Evolutionary conservation across 2,888 invertebrate genomes (phyloP).

Genomic region (Sialis fuliginosa): DNA sequence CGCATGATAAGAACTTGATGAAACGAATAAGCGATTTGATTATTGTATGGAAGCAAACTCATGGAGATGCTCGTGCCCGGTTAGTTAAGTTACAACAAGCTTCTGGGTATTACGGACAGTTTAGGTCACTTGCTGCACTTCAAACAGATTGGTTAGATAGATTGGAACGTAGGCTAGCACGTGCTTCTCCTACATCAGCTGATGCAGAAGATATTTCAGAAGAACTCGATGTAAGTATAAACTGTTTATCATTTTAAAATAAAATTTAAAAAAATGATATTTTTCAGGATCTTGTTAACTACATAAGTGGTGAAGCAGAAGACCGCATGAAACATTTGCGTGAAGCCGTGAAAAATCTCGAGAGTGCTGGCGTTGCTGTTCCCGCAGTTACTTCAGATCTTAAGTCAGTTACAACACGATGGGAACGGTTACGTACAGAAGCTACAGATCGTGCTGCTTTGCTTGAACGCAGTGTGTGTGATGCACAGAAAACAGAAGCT

Average conservation of each 20-base stretch:
- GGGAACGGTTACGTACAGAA: conserved; percentile 51
- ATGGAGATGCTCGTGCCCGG: not conserved
- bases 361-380: conserved; percentile 18
- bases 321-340: conserved; percentile 31
- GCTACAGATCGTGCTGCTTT: conserved; percentile 40
- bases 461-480: conserved; percentile 51
- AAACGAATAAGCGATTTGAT: not conserved
- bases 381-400: conserved; percentile 52
- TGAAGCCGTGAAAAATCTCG: conserved; percentile 29
- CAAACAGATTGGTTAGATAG: conserved; percentile 60
- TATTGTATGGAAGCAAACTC: not conserved
- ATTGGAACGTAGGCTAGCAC: conserved; percentile 54
- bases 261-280: not conserved
- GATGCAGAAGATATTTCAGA: conserved; percentile 89
- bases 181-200: conserved; percentile 48
- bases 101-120: conserved; percentile 59
- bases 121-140: conserved; percentile 58
- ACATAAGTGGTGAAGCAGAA: conserved; percentile 54
- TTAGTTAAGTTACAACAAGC: conserved; percentile 46
- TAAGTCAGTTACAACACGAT: conserved; percentile 39
- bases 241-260: not conserved
- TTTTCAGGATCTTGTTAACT: conserved; percentile 63
- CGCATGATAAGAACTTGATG: not conserved
- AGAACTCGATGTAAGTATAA: conserved; percentile 56
- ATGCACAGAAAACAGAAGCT: conserved; percentile 61